These are phyloP conservation scores for Drosophila suzukii DNA, from an alignment of 1,140 invertebrate genomes.

Conservation along the genomic window DNA sequence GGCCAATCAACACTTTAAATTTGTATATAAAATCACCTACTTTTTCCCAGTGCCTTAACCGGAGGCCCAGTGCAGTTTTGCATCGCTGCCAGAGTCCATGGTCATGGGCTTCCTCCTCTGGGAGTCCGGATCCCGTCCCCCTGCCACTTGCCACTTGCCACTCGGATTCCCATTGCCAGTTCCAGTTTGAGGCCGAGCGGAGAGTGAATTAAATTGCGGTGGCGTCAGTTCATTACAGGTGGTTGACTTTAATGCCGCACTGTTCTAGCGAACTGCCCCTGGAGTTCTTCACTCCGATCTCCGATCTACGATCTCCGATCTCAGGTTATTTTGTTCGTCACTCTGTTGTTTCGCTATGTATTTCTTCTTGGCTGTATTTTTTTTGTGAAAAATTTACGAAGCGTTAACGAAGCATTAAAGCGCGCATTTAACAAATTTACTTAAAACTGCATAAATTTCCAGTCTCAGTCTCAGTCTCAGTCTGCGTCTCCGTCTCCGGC, in stretches of 20 bases:
- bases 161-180: constrained; percentile 37
- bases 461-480: constrained; percentile 42
- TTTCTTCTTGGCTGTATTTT: constrained; percentile 20
- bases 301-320: constrained; percentile 30
- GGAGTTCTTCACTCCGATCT: constrained; percentile 25
- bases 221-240: constrained; percentile 84
- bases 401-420: constrained; percentile 84
- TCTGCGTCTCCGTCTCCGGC: constrained; percentile 39
- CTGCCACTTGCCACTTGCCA: constrained; percentile 7
- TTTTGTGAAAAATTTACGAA: constrained; percentile 83
- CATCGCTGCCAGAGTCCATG: constrained; percentile 50
- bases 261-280: constrained; percentile 40
- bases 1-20: not conserved
- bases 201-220: constrained; percentile 83
- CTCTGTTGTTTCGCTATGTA: constrained; percentile 18
- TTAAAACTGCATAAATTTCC: constrained; percentile 84
- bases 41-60: not conserved
- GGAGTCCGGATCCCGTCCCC: constrained; percentile 12
- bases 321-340: constrained; percentile 57
- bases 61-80: constrained; percentile 40
- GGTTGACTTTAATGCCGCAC: constrained; percentile 75
- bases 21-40: not conserved
- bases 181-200: constrained; percentile 32
- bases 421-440: constrained; percentile 84
- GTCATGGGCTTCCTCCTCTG: constrained; percentile 17